phyloP scores from a whole-genome alignment of 1,140 invertebrate species.

The Anastatus disparis region DNA sequence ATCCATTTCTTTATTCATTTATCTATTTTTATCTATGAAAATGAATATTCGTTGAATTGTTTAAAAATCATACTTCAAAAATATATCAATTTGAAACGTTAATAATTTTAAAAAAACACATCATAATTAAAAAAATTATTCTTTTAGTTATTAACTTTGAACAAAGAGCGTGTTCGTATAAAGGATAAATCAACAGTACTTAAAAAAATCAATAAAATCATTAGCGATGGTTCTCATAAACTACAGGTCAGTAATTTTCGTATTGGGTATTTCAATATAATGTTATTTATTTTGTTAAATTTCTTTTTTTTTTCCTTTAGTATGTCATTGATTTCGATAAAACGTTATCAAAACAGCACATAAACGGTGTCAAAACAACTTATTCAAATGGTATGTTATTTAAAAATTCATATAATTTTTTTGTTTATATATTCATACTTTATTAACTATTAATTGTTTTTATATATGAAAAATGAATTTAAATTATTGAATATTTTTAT shows the following conservation, averaged over 20 bases:
- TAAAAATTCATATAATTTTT: too few species aligned
- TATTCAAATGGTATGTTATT: conserved; percentile 54
- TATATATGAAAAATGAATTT: not conserved
- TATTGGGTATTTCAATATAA: not conserved
- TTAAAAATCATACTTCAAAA: too few species aligned
- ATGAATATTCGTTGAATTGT: too few species aligned
- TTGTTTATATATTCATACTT: too few species aligned
- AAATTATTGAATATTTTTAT: too few species aligned
- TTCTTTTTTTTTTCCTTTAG: conserved; percentile 45
- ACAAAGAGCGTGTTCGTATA: conserved; percentile 68
- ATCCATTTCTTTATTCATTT: too few species aligned
- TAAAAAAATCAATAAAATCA: conserved; percentile 73
- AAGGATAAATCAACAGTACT: conserved; percentile 71
- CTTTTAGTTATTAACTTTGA: conserved; percentile 53
- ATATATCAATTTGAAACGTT: too few species aligned
- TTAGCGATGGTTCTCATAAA: conserved; percentile 73
- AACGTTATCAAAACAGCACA: conserved; percentile 61
- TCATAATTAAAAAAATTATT: too few species aligned
- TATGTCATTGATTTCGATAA: conserved; percentile 61
- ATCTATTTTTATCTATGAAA: too few species aligned
- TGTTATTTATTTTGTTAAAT: not conserved
- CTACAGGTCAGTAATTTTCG: conserved; percentile 67
- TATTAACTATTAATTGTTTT: not conserved
- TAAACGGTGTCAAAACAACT: conserved; percentile 48
- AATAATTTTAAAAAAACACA: too few species aligned